A percentile compares a stretch with the other conserved stretches of the same genome.
Evolutionary conservation across 2,113 vertebrate genomes (phyloP).

Genomic region (Orthonyx spaldingii): DNA sequence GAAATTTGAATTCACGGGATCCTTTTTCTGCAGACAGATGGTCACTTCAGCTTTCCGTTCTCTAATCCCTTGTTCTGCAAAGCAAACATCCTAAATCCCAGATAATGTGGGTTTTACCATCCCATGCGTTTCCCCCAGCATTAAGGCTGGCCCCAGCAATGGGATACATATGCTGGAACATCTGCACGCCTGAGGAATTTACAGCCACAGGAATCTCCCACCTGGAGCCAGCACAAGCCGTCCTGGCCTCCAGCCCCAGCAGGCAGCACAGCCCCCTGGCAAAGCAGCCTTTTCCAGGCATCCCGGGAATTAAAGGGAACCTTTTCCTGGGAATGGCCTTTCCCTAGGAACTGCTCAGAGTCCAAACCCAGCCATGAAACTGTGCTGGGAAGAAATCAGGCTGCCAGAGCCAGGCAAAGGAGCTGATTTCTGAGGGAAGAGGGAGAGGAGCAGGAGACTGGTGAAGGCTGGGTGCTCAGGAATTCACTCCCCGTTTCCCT

Average conservation of each 20-base stretch:
- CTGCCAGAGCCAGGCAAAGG: neutral
- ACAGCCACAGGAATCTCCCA: neutral
- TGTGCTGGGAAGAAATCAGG: neutral
- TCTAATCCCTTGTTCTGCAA: slow-evolving; percentile 79
- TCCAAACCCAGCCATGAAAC: neutral
- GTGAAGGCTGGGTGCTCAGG: neutral
- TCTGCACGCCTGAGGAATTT: slow-evolving; percentile 60
- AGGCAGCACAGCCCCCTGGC: neutral
- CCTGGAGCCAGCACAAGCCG: neutral
- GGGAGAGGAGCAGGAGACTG: neutral
- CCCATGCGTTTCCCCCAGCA: slow-evolving; percentile 72
- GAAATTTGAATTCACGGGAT: slow-evolving; percentile 52
- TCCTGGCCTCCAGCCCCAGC: neutral
- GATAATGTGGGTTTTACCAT: slow-evolving; percentile 83
- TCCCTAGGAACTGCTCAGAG: neutral
- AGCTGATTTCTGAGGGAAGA: neutral
- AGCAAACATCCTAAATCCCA: slow-evolving; percentile 81
- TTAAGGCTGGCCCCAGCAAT: slow-evolving; percentile 74
- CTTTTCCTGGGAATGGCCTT: neutral
- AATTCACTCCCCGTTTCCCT: neutral
- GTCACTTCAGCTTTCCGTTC: slow-evolving; percentile 76
- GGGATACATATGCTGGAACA: slow-evolving; percentile 79
- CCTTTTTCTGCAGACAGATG: slow-evolving; percentile 76
- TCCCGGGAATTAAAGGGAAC: neutral
- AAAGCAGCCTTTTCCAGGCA: neutral